Conservation (phyloP, 2,888 invertebrate genomes). For the Drosophila yooni region DNA sequence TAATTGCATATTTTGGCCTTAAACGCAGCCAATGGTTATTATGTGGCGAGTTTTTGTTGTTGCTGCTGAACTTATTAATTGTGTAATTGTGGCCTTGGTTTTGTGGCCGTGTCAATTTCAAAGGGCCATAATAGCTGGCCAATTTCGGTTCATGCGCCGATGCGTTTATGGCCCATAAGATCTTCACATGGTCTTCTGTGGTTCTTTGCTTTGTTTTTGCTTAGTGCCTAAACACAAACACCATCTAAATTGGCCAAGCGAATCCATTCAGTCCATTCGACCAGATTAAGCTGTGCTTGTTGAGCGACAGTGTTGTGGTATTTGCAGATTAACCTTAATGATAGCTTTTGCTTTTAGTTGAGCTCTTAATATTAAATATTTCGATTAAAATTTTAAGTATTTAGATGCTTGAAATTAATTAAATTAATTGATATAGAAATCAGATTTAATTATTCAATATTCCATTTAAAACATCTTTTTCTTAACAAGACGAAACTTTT, state of each 20-base stretch:
- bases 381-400: neutral
- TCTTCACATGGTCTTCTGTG: constrained; percentile 7
- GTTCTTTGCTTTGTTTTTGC: neutral
- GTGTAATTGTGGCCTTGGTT: constrained; percentile 69
- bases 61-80: constrained; percentile 66
- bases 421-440: neutral
- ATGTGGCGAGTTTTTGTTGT: constrained; percentile 39
- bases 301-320: constrained; percentile 15
- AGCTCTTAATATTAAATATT: neutral
- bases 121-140: constrained; percentile 50
- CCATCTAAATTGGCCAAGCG: constrained; percentile 17
- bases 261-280: constrained; percentile 27
- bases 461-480: no score
- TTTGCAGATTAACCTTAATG: constrained; percentile 24
- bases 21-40: constrained; percentile 64
- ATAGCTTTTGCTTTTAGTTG: constrained; percentile 2
- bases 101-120: constrained; percentile 53
- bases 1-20: constrained; percentile 74
- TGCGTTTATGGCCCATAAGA: constrained; percentile 43
- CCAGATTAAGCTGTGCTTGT: constrained; percentile 15
- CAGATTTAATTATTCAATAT: neutral
- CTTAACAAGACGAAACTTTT: neutral
- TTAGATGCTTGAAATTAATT: neutral
- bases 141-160: constrained; percentile 56
- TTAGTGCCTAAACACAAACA: constrained; percentile 11